Evolutionary conservation across 2,113 vertebrate species (phyloP).

Genomic region (Grammomys surdaster): DNA sequence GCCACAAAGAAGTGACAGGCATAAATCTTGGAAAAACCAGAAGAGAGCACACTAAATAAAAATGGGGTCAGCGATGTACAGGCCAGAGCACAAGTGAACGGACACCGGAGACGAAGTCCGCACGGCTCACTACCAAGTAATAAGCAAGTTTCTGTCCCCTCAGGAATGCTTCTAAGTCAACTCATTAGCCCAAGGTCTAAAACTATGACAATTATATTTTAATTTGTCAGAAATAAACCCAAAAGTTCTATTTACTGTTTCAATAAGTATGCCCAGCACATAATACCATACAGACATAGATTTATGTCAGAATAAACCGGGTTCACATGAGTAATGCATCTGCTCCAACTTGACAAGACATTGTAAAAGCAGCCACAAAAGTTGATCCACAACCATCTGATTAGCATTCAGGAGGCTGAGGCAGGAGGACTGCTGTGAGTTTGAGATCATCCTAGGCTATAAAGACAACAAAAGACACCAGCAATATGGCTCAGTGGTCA

Average conservation of each 20-base stretch:
- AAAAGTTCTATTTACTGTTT: neutral
- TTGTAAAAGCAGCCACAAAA: neutral
- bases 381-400: neutral
- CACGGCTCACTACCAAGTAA: neutral
- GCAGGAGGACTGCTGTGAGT: neutral
- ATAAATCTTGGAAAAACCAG: neutral
- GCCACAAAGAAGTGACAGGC: neutral
- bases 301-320: neutral
- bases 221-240: conserved; percentile 31
- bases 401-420: neutral
- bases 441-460: neutral
- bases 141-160: neutral
- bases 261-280: neutral
- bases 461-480: neutral
- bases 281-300: neutral
- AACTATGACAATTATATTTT: conserved; percentile 16
- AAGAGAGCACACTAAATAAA: conserved; percentile 20
- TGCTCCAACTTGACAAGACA: neutral
- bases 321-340: neutral
- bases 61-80: neutral
- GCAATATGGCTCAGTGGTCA: neutral
- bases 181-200: conserved; percentile 13
- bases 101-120: neutral
- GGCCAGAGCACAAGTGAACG: conserved; percentile 12
- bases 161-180: neutral